A percentile compares a stretch with the other conserved stretches of the same genome.
These are phyloP conservation scores for Tenebrio molitor DNA, from an alignment of 1,140 invertebrate genomes.

Conservation along the genomic window DNA sequence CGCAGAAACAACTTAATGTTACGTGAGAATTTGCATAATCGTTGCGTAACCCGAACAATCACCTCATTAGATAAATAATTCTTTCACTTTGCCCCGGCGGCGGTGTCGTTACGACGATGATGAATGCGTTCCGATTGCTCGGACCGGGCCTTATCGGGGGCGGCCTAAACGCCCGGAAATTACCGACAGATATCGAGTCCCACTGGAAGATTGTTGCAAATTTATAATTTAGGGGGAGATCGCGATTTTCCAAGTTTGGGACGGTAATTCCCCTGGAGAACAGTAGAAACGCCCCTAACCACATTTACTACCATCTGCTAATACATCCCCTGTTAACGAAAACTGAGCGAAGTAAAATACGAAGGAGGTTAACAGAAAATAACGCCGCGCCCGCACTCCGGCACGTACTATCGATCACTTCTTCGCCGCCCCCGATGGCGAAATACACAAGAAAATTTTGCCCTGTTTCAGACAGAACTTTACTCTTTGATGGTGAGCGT, in stretches of 20 bases:
- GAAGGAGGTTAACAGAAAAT: conserved; percentile 37
- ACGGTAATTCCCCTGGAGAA: conserved; percentile 40
- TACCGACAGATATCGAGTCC: conserved; percentile 10
- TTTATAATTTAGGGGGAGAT: conserved; percentile 40
- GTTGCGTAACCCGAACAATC: conserved; percentile 34
- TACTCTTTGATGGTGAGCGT: too few species aligned
- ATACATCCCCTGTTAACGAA: conserved; percentile 46
- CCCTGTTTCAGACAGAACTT: too few species aligned
- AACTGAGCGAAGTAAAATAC: conserved; percentile 41
- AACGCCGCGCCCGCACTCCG: neutral
- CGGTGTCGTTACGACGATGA: neutral
- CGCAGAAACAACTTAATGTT: conserved; percentile 33
- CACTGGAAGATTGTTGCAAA: conserved; percentile 25
- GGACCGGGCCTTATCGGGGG: neutral
- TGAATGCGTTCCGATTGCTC: neutral
- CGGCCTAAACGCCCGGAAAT: neutral
- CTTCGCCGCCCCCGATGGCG: neutral
- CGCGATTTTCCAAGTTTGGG: conserved; percentile 43
- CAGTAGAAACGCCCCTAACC: conserved; percentile 40
- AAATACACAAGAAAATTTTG: neutral
- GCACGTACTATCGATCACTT: conserved; percentile 34
- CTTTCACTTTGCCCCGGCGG: conserved; percentile 16
- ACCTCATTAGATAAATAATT: conserved; percentile 35
- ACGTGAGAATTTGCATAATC: conserved; percentile 40
- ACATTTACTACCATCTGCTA: conserved; percentile 45